These are phyloP conservation scores for Hydrotaea cyrtoneurina DNA, from an alignment of 2,888 invertebrate species.

Conservation along the genomic window DNA sequence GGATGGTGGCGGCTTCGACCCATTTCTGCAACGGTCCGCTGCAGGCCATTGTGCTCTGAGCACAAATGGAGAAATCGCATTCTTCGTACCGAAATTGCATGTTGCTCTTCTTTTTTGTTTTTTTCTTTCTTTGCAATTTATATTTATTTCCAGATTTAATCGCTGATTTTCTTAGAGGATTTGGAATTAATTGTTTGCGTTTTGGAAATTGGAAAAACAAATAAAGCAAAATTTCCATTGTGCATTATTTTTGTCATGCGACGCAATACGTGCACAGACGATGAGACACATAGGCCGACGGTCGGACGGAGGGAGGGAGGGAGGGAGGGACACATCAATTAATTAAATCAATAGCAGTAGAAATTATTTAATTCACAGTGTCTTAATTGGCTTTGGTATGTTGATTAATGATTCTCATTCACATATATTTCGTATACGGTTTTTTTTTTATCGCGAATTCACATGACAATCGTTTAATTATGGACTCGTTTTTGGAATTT, in stretches of 20 bases:
- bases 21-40: background rate
- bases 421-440: background rate
- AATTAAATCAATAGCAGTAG: conserved; percentile 55
- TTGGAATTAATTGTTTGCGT: background rate
- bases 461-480: conserved; percentile 50
- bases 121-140: background rate
- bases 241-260: background rate
- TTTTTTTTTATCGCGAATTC: conserved; percentile 41
- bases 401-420: conserved; percentile 52
- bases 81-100: background rate
- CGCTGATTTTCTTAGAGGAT: background rate
- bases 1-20: background rate
- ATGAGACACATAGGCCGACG: background rate
- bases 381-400: conserved; percentile 60
- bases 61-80: background rate
- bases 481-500: background rate
- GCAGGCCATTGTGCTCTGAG: background rate
- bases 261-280: background rate
- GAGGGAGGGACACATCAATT: conserved; percentile 29
- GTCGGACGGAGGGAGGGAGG: background rate
- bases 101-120: background rate
- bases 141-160: background rate
- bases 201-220: background rate
- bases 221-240: background rate
- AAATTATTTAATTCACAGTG: conserved; percentile 52